phyloP scores from a whole-genome alignment of 2,888 invertebrate species.

The Neelides folsomi region DNA sequence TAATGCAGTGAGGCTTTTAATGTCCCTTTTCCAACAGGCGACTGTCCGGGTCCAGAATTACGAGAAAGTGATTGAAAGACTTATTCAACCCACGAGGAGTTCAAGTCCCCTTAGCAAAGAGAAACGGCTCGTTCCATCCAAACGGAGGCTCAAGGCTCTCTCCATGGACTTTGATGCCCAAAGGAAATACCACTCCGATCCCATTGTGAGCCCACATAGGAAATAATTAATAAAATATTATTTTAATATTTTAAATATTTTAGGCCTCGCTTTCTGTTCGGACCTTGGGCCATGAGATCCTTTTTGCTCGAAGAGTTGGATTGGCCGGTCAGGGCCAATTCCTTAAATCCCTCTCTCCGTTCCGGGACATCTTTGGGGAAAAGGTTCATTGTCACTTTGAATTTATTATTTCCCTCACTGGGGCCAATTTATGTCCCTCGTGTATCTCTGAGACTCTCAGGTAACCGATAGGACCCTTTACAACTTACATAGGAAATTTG shows the following conservation, averaged over 20 bases:
- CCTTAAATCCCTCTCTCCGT: conserved; percentile 52
- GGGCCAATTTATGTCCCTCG: too few species aligned
- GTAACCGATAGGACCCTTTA: too few species aligned
- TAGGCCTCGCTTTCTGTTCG: conserved; percentile 51
- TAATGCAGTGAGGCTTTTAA: background rate
- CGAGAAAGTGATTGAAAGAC: conserved; percentile 65
- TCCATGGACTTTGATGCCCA: conserved; percentile 27
- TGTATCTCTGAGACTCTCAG: too few species aligned
- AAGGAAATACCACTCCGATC: conserved; percentile 31
- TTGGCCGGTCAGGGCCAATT: conserved; percentile 54
- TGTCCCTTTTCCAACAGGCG: conserved; percentile 42
- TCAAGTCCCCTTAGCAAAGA: conserved; percentile 40
- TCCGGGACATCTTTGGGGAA: conserved; percentile 57
- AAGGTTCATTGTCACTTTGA: conserved; percentile 42
- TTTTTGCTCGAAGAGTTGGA: conserved; percentile 58
- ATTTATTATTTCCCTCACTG: too few species aligned
- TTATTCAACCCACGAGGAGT: conserved; percentile 69
- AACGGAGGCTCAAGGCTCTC: conserved; percentile 28
- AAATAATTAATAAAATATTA: background rate
- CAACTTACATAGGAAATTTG: too few species aligned
- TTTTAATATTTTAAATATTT: conserved; percentile 30
- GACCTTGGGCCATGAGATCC: conserved; percentile 81
- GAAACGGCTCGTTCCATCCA: conserved; percentile 29
- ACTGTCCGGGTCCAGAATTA: conserved; percentile 74
- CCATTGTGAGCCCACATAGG: conserved; percentile 23